Percentiles rank a stretch among this genome's conserved stretches.
These are phyloP conservation scores for Phthorimaea operculella DNA, from an alignment of 1,140 invertebrate genomes.

Conservation along the genomic window DNA sequence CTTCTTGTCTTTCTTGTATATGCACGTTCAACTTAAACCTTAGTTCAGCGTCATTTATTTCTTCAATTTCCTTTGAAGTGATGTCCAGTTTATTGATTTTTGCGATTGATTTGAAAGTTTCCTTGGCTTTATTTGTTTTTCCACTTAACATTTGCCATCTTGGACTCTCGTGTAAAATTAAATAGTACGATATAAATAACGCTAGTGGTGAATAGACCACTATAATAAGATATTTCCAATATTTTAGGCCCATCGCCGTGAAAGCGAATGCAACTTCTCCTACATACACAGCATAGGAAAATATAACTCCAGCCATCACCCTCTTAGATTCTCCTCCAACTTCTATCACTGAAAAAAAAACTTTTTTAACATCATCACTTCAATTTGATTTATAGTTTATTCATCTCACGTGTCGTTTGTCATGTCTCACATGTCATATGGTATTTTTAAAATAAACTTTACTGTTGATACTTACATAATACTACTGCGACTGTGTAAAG, in stretches of 20 bases:
- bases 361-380: not conserved
- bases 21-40: constrained; percentile 39
- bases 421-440: not conserved
- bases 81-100: constrained; percentile 40
- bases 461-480: constrained; percentile 31
- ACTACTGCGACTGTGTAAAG: constrained; percentile 48
- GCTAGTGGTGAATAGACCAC: constrained; percentile 41
- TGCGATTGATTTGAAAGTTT: constrained; percentile 33
- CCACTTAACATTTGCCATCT: constrained; percentile 51
- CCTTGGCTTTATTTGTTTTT: constrained; percentile 35
- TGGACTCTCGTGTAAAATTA: constrained; percentile 42
- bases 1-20: constrained; percentile 42
- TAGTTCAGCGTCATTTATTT: constrained; percentile 34
- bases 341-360: constrained; percentile 48
- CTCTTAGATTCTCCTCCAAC: constrained; percentile 40
- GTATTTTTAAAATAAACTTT: not conserved
- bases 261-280: constrained; percentile 47
- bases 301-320: constrained; percentile 42
- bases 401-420: not conserved
- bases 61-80: constrained; percentile 30
- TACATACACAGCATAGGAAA: constrained; percentile 41
- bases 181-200: constrained; percentile 30
- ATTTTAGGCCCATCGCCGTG: constrained; percentile 38
- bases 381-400: not conserved
- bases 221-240: constrained; percentile 44